Evolutionary conservation across 2,888 invertebrate species (phyloP).

Genomic region (Onthophagus sagittarius): DNA sequence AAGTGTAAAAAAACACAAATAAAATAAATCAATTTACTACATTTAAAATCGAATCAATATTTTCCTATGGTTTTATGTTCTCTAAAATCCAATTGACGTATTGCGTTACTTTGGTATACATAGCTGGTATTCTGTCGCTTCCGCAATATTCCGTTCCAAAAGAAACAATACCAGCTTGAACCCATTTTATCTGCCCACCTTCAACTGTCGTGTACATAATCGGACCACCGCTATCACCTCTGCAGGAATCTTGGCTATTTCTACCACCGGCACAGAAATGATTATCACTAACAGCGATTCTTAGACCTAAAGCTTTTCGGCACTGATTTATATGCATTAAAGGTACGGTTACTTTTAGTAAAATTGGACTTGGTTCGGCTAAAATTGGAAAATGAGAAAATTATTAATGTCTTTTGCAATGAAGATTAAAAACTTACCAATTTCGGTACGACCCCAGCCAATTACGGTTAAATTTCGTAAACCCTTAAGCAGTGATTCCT

Average conservation of each 20-base stretch:
- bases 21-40: neutral
- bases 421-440: neutral
- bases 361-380: constrained; percentile 4
- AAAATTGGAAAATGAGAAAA: neutral
- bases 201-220: constrained; percentile 57
- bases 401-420: neutral
- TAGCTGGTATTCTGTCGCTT: constrained; percentile 57
- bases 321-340: neutral
- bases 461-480: constrained; percentile 15
- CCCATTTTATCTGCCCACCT: neutral
- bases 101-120: constrained; percentile 58
- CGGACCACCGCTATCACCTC: constrained; percentile 55
- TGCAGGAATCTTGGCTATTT: constrained; percentile 63
- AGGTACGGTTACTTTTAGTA: constrained; percentile 13
- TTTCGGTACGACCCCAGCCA: constrained; percentile 17
- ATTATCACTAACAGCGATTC: constrained; percentile 30
- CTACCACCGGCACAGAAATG: constrained; percentile 69
- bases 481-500: neutral
- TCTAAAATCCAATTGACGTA: constrained; percentile 60
- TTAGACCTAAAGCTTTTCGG: neutral
- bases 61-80: constrained; percentile 4
- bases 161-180: constrained; percentile 52
- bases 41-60: neutral
- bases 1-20: neutral
- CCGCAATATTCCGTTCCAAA: constrained; percentile 50